Conservation (phyloP, 2,113 vertebrate species). For the Barnardius zonarius region DNA sequence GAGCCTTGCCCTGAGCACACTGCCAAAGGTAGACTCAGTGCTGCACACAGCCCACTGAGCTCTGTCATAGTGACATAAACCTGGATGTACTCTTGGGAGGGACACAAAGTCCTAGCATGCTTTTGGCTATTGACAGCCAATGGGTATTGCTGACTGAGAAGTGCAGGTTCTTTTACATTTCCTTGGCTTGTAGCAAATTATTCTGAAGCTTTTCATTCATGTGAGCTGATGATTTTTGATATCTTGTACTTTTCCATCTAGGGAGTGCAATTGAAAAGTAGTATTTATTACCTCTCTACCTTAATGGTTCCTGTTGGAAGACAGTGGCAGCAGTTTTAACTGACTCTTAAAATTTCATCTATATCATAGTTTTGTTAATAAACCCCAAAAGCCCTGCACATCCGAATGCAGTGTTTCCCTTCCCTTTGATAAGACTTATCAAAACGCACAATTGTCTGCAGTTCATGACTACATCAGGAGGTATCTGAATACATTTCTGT, state of each 20-base stretch:
- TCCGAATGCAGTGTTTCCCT: background rate
- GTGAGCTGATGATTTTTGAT: background rate
- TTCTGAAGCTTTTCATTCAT: background rate
- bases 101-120: background rate
- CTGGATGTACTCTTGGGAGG: background rate
- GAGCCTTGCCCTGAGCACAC: background rate
- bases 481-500: background rate
- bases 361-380: background rate
- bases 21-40: background rate
- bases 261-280: background rate
- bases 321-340: background rate
- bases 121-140: background rate
- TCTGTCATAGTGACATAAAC: background rate
- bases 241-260: background rate
- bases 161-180: background rate
- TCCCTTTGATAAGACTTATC: background rate
- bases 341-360: background rate
- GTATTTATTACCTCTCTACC: background rate
- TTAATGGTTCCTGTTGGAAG: background rate
- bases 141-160: background rate
- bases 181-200: background rate
- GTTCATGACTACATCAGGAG: background rate
- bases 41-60: background rate
- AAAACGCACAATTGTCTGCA: background rate
- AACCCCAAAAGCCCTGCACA: background rate